Evolutionary conservation across 1,140 invertebrate species (phyloP), one percentile per base, ranked within the genome.

Genomic region (Pollicipes pollicipes): DNA sequence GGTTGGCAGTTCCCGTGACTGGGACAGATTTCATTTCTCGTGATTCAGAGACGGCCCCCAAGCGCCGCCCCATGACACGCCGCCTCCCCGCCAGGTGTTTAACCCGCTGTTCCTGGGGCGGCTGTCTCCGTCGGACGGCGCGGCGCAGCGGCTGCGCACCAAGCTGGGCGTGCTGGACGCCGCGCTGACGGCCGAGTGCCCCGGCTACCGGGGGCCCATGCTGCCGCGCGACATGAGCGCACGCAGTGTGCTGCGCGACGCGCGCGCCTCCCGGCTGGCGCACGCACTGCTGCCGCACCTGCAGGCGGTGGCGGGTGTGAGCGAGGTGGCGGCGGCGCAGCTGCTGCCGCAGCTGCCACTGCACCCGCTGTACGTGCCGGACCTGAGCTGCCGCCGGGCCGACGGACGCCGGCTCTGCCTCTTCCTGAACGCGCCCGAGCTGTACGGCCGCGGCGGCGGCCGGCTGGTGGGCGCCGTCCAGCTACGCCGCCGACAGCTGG

Each of bases 121-220:
- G 72, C 75, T 89, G 31, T 82, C 84, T 73, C 77, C 77, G 24
- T 75, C 78, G 63, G 77, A 78, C 68, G 76, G 79, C 72, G 74
- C 71, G 58, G 76, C 76, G 30, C 66, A 73, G 64, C 63, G 64
- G 0, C 72, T 81, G 17, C 79, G 81, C 73, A 77, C 81, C 30
- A 85, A 85, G 74, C 76, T 89, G 28, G 81, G 83, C 76, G 76
- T 88, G 4, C 81, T 89, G 30, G 87, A 89, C 74, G 82, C 82
- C 66, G 82, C 84, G 6, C 82, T 89, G 81, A 83, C 83, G 31
- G 76, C 88, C 35, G 87, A 89, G 74, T 86, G 84, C 76, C 74
- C 81, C 64, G 77, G 80, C 31, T 87, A 86, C 76, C 76, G 76
- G 30, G 84, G 85, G 37, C 86, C 85, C n/a, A 66, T 86, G 63